Conservation (phyloP, 2,113 vertebrate species). For the Galeopterus variegatus region DNA sequence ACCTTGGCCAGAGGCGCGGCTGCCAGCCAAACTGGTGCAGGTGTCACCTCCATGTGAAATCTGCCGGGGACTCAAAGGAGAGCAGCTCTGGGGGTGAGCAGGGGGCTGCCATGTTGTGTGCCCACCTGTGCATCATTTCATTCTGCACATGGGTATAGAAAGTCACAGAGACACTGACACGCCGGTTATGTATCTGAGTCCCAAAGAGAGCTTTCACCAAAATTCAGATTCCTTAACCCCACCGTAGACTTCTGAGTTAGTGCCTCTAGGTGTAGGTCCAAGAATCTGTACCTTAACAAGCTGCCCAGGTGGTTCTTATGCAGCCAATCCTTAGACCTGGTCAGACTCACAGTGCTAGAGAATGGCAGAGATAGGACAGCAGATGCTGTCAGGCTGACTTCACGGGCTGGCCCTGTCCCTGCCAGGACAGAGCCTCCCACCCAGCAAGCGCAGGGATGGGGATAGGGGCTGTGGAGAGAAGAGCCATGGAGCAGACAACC, state of each 20-base stretch:
- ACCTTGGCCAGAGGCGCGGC: neutral
- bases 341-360: neutral
- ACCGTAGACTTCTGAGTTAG: neutral
- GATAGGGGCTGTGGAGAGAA: neutral
- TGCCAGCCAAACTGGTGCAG: neutral
- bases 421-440: neutral
- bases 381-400: neutral
- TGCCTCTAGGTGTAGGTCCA: neutral
- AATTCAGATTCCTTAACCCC: neutral
- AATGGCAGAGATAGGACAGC: neutral
- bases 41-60: neutral
- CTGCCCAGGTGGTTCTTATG: neutral
- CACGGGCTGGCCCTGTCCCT: neutral
- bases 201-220: neutral
- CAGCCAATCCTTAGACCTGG: neutral
- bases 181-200: neutral
- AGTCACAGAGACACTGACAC: neutral
- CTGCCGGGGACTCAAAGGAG: neutral
- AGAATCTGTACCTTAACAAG: neutral
- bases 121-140: fast-evolving
- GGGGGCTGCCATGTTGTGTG: fast-evolving
- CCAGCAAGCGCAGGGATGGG: neutral
- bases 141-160: neutral
- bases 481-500: fast-evolving
- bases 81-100: neutral